Base-by-base conservation (phyloP, 1,140 invertebrate genomes). In the Potamilus streckersoni region DNA sequence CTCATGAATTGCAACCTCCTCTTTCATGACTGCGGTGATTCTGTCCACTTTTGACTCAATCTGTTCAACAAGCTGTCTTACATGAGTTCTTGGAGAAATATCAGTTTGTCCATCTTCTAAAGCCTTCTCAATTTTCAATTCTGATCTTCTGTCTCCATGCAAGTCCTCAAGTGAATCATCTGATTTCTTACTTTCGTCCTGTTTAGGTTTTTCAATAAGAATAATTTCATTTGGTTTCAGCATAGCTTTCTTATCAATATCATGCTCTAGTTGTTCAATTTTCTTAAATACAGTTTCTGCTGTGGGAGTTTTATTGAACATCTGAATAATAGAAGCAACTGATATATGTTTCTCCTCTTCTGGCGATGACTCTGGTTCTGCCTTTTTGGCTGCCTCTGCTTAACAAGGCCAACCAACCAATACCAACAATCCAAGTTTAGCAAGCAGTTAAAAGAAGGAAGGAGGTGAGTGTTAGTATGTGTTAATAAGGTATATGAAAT, bases 11-110 rank as follows among this genome's bases (percentile, higher is more conserved):
- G 38, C 63, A 38, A 62, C 38, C 31, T 78, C 64, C 59, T 56
- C 57, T 63, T 69, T 58, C 63, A 73, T 70, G 15, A 64, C 31
- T 69, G 71, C 66, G 38, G 72, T 59, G 31, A 79, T 79, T 55
- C 60, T 79, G 27, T 83, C 88, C 84, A 74, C 75, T 70, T 60
- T 69, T 11, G 78, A 73, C 76, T 83, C 79, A 67, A 83, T 83
- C 58, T 83, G 78, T 57, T 83, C 75, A 62, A 83, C 81, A 65
- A 83, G 79, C 57, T 79, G 63, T 68, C 69, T 71, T 13, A 79
- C 59, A 56, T 74, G 77, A 56, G 73, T 74, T 19, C 72, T 58
- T 62, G 77, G 77, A 20, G 77, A 67, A 16, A 71, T 31, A 68
- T 79, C 77, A 66, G 49, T 59, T 59, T 63, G 63, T n/a, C 49